phyloP scores from a whole-genome alignment of 1,140 invertebrate species.

The Acyrthosiphon pisum region DNA sequence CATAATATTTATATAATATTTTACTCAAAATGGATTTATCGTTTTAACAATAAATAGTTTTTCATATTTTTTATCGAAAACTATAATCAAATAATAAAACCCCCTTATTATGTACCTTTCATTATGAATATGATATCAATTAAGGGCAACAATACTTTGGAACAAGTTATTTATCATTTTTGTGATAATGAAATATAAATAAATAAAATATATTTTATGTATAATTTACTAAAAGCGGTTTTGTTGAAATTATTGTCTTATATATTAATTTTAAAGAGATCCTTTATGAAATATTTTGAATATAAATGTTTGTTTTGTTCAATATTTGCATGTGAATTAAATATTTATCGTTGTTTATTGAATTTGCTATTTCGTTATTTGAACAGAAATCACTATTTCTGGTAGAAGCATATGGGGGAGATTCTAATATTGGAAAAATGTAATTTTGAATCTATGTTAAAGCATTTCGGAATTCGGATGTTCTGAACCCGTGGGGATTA shows the following conservation, averaged over 20 bases:
- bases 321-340: not conserved
- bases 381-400: not conserved
- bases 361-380: not conserved
- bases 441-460: not conserved
- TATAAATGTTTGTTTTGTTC: not conserved
- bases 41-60: not conserved
- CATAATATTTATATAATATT: not conserved
- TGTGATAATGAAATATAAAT: not conserved
- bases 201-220: no score
- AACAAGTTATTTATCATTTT: not conserved
- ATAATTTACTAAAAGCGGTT: not conserved
- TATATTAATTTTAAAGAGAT: not conserved
- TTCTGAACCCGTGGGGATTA: not conserved
- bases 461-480: not conserved
- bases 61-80: not conserved
- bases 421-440: not conserved
- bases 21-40: not conserved
- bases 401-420: not conserved
- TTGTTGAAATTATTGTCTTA: not conserved
- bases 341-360: not conserved
- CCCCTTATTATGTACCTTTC: not conserved
- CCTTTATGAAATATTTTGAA: not conserved
- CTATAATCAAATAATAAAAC: not conserved
- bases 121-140: not conserved
- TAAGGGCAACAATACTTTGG: not conserved